phyloP scores from a whole-genome alignment of 2,888 invertebrate genomes.

The Trypoxylon attenuatum region DNA sequence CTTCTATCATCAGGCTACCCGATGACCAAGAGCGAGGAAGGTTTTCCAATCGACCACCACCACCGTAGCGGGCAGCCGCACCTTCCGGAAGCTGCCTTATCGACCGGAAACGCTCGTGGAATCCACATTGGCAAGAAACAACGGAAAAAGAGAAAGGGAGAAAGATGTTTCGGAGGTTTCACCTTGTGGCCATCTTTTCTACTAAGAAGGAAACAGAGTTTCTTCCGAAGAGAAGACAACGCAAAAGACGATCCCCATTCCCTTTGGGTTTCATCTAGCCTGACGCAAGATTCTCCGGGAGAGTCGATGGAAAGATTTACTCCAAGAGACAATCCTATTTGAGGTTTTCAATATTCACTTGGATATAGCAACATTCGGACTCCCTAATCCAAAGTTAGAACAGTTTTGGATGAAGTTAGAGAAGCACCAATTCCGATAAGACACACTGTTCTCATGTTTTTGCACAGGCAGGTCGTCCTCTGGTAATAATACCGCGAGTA shows the following conservation, averaged over 20 bases:
- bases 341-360: too few species aligned
- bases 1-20: background rate
- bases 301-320: too few species aligned
- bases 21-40: constrained; percentile 9
- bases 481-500: too few species aligned
- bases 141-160: constrained; percentile 6
- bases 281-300: background rate
- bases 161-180: constrained; percentile 1
- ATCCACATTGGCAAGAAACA: constrained; percentile 43
- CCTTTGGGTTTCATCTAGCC: background rate
- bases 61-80: constrained; percentile 59
- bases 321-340: too few species aligned
- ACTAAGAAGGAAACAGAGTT: background rate
- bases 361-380: too few species aligned
- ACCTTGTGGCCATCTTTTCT: constrained; percentile 31
- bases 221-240: background rate
- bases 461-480: too few species aligned
- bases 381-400: too few species aligned
- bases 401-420: too few species aligned
- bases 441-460: too few species aligned
- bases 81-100: constrained; percentile 67
- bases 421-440: too few species aligned
- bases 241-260: background rate
- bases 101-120: constrained; percentile 64
- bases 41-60: constrained; percentile 38